Evolutionary conservation across 2,797 vertebrate genomes (phyloP), one percentile per base, ranked within the genome.

Genomic region (Ptychobarbus kaznakovi): DNA sequence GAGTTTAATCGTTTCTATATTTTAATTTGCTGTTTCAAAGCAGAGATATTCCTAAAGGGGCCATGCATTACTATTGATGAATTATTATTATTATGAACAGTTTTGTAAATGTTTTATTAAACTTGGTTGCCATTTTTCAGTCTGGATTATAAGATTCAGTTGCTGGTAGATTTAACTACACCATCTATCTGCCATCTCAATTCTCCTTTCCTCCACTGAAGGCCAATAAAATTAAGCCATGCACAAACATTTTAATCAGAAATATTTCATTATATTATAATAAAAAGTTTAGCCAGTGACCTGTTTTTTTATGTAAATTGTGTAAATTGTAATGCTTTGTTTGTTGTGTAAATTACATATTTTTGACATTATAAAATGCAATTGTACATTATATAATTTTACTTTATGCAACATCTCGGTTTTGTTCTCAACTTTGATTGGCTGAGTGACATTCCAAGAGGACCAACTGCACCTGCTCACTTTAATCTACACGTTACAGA

Each of bases 11-110:
- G 32, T 65, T 40, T 6, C n/a, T n/a, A 16, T 49, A 25, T 61
- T 81, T 84, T 81, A 58, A 78, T 86, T 8, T 69, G 13, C 13
- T 69, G 20, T 32, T 28, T 79, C 18, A 46, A 32, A 84, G 65
- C 40, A 32, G 18, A 46, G 25, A 72, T 32, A 13, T 51, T 32
- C 32, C 58, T 49, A 13, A 75, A 51, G 22, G 13, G 20, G 16
- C 46, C 16, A 22, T 77, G 35, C 35, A 1, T 12, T 61, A 61
- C n/a, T 61, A 18, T 61, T 61, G 15, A 61, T 61, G 1, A 18
- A 61, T 78, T 61, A 16, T 77, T 25, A 38, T 73, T 28, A 79
- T n/a, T 63, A n/a, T 40, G 22, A 61, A 18, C 16, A 12, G 51
- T 44, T 82, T 73, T 46, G 25, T 20, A 6, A 0, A 46, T 74